Percentiles rank a stretch among this genome's conserved stretches.
Evolutionary conservation across 2,113 vertebrate species (phyloP).

Genomic region (western clawed frog (Xenopus tropicalis)): UCB_Xtro_10.0 CM004448.2:68931001-68931500

Average conservation of each 20-base stretch:
- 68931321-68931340: slow-evolving; percentile 5
- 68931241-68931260: slow-evolving; percentile 5
- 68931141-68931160: slow-evolving; percentile 13
- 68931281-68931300: slow-evolving; percentile 9
- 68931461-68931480: too few species aligned
- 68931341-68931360: neutral
- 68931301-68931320: neutral
- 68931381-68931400: neutral
- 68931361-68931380: neutral
- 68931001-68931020: too few species aligned
- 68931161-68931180: neutral
- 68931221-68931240: slow-evolving; percentile 28
- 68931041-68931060: too few species aligned
- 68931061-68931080: too few species aligned
- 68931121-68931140: neutral
- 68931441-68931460: neutral
- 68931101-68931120: neutral
- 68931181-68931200: slow-evolving; percentile 31
- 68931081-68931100: neutral
- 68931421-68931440: too few species aligned
- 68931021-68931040: too few species aligned
- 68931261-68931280: slow-evolving; percentile 23
- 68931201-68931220: slow-evolving; percentile 22
- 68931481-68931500: neutral
- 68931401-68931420: neutral